Conservation (phyloP, 2,888 invertebrate species). For the Orchesellides sinensis region DNA sequence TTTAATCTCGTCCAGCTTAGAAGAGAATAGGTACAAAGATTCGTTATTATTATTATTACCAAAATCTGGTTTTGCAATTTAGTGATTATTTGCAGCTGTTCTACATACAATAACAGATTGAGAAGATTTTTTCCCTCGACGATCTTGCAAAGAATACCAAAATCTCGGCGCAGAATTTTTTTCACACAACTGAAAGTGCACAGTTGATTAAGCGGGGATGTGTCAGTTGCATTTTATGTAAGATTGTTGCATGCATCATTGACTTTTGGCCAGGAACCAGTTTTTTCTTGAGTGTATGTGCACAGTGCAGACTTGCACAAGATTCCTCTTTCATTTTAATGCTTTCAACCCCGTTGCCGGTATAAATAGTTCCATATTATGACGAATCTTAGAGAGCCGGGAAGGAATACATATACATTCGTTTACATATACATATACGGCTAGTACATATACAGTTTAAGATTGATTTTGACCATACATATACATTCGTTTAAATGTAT, state of each 20-base stretch:
- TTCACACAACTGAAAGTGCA: constrained; percentile 48
- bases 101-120: background rate
- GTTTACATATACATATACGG: too few species aligned
- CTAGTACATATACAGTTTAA: too few species aligned
- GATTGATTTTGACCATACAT: too few species aligned
- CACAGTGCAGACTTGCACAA: too few species aligned
- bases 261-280: constrained; percentile 51
- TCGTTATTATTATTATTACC: background rate
- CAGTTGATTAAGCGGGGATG: constrained; percentile 43
- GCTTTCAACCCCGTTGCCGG: too few species aligned
- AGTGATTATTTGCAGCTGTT: constrained; percentile 49
- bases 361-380: too few species aligned
- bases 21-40: background rate
- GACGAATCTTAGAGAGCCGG: too few species aligned
- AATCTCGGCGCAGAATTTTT: constrained; percentile 36
- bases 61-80: constrained; percentile 35
- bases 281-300: constrained; percentile 26
- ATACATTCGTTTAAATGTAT: too few species aligned
- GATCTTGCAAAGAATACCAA: constrained; percentile 22
- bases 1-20: constrained; percentile 6
- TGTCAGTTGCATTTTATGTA: constrained; percentile 57
- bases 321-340: background rate
- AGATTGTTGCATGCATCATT: constrained; percentile 52
- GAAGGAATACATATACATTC: too few species aligned
- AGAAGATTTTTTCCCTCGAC: background rate